Conservation (phyloP, 2,797 vertebrate species). For the Buceros bicornis region DNA sequence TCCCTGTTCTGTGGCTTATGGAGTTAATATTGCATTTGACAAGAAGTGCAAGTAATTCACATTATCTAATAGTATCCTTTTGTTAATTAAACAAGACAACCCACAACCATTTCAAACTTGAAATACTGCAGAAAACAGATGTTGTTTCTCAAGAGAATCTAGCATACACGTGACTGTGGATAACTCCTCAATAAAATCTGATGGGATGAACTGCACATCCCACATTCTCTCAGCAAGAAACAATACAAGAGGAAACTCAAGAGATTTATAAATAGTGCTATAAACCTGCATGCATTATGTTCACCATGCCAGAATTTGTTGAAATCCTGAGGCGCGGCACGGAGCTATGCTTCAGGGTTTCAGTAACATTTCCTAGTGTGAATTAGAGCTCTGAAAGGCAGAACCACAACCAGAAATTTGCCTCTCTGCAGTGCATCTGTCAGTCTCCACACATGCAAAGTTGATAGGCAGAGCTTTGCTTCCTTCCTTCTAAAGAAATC, state of each 20-base stretch:
- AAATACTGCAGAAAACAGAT: conserved; percentile 64
- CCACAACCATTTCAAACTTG: background rate
- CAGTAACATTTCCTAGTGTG: background rate
- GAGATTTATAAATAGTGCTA: conserved; percentile 35
- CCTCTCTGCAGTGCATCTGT: background rate
- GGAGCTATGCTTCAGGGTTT: background rate
- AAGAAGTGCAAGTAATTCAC: background rate
- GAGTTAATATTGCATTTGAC: background rate
- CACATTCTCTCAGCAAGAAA: conserved; percentile 41
- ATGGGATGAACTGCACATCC: conserved; percentile 24
- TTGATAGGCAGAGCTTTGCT: background rate
- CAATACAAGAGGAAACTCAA: conserved; percentile 44
- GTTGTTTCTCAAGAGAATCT: conserved; percentile 44
- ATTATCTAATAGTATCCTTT: background rate
- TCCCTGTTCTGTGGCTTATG: background rate
- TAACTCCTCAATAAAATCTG: conserved; percentile 57
- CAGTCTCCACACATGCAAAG: background rate
- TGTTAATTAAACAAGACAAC: conserved; percentile 27
- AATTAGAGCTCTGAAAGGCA: background rate
- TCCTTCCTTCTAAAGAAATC: background rate
- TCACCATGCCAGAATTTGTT: background rate
- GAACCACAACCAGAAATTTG: background rate
- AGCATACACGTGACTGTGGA: background rate
- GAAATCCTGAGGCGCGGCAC: background rate
- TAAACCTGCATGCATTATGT: conserved; percentile 22